phyloP scores from a whole-genome alignment of 2,888 invertebrate species.

The Parapristionchus giblindavisi region DNA sequence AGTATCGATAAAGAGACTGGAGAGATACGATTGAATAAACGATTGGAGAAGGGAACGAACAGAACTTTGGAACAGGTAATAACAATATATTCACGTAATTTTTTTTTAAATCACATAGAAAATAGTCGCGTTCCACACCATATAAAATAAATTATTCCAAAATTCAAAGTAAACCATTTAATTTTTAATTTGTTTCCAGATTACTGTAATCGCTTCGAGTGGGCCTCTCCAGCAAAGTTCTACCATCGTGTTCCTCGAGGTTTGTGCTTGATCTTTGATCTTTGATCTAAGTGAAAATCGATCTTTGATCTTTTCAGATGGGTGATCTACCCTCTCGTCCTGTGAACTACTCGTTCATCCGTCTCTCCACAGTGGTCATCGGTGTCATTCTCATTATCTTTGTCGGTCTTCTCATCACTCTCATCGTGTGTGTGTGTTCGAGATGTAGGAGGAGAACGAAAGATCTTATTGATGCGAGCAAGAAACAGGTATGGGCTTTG shows the following conservation, averaged over 20 bases:
- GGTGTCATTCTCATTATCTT: slow-evolving; percentile 81
- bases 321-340: slow-evolving; percentile 38
- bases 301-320: slow-evolving; percentile 39
- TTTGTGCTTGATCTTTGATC: slow-evolving; percentile 32
- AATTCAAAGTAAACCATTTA: neutral
- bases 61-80: slow-evolving; percentile 45
- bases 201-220: slow-evolving; percentile 57
- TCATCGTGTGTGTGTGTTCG: slow-evolving; percentile 75
- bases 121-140: too few relatives aligned
- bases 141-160: too few relatives aligned
- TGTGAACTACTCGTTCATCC: slow-evolving; percentile 74
- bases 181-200: slow-evolving; percentile 28
- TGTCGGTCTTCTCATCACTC: slow-evolving; percentile 73
- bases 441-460: slow-evolving; percentile 40
- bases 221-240: slow-evolving; percentile 47
- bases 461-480: slow-evolving; percentile 36
- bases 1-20: slow-evolving; percentile 54
- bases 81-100: too few relatives aligned
- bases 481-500: slow-evolving; percentile 20
- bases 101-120: too few relatives aligned
- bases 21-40: slow-evolving; percentile 43
- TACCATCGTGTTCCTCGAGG: slow-evolving; percentile 56
- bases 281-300: neutral
- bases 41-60: slow-evolving; percentile 36
- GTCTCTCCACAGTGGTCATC: slow-evolving; percentile 74